These are phyloP conservation scores for Cyclargus thomasi DNA, from an alignment of 1,140 invertebrate species.

Conservation along the genomic window DNA sequence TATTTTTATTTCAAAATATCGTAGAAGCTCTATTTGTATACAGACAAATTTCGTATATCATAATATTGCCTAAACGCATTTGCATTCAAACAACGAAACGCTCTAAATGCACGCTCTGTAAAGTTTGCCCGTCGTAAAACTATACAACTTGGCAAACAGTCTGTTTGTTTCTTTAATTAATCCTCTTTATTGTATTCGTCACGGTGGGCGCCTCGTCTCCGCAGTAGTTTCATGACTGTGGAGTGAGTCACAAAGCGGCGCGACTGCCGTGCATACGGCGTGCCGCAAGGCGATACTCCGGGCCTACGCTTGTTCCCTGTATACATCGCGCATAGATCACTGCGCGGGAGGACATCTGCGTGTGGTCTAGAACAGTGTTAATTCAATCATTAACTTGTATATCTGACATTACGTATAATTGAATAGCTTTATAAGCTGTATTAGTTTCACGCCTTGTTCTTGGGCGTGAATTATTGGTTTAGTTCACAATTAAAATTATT, in stretches of 20 bases:
- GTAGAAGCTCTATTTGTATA: not conserved
- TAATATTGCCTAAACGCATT: not conserved
- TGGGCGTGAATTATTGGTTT: slow-evolving; percentile 16
- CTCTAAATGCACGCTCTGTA: slow-evolving; percentile 4
- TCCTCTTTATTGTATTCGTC: slow-evolving; percentile 13
- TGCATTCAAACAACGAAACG: not conserved
- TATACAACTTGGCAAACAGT: slow-evolving; percentile 10
- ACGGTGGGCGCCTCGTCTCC: slow-evolving; percentile 20
- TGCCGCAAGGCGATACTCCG: slow-evolving; percentile 40
- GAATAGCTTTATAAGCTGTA: slow-evolving; percentile 31
- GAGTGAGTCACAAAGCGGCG: slow-evolving; percentile 42
- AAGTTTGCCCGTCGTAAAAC: slow-evolving; percentile 11
- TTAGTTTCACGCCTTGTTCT: slow-evolving; percentile 25
- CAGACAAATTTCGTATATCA: not conserved
- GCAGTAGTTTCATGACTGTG: slow-evolving; percentile 33
- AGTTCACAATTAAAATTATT: slow-evolving; percentile 15
- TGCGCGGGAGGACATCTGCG: slow-evolving; percentile 53
- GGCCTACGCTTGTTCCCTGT: slow-evolving; percentile 42
- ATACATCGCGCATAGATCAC: slow-evolving; percentile 43
- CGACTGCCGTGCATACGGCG: slow-evolving; percentile 27
- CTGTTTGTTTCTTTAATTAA: slow-evolving; percentile 13
- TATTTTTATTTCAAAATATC: not conserved
- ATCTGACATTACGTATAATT: slow-evolving; percentile 39
- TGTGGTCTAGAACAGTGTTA: slow-evolving; percentile 48
- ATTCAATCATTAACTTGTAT: slow-evolving; percentile 50